Evolutionary conservation across 2,113 vertebrate species (phyloP).

Genomic region (Fulica atra): DNA sequence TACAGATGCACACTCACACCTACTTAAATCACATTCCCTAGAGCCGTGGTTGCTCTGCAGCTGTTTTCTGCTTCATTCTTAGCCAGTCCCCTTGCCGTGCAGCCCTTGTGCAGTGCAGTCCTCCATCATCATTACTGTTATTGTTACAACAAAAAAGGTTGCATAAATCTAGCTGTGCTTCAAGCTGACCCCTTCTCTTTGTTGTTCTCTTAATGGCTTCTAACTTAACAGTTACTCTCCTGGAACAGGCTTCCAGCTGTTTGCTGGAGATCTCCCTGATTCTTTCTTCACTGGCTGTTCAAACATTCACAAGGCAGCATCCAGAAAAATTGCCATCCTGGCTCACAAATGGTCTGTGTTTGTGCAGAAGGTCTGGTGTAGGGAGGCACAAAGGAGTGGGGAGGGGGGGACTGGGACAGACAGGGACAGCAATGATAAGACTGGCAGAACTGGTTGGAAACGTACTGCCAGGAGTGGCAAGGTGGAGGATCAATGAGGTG

Average conservation of each 20-base stretch:
- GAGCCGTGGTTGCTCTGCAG: not conserved
- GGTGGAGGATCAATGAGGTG: not conserved
- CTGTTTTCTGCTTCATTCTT: not conserved
- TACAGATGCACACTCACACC: not conserved
- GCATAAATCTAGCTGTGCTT: conserved; percentile 46
- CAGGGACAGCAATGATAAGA: not conserved
- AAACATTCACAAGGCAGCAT: not conserved
- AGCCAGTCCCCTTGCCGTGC: not conserved
- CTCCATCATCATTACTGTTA: conserved; percentile 17
- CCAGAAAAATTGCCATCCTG: not conserved
- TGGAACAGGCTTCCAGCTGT: not conserved
- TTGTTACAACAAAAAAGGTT: conserved; percentile 41
- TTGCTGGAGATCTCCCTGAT: not conserved
- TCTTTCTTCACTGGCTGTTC: not conserved
- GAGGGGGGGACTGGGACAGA: too few species aligned
- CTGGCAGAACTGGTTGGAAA: not conserved
- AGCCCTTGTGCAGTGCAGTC: not conserved
- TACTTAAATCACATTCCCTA: not conserved
- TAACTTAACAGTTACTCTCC: conserved; percentile 12
- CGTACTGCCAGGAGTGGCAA: not conserved
- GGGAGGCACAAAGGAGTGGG: not conserved
- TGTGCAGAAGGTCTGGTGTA: not conserved
- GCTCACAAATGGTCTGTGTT: rapidly evolving
- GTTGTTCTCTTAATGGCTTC: conserved; percentile 12
- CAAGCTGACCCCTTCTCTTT: conserved; percentile 1